A percentile compares a stretch with the other conserved stretches of the same genome.
Evolutionary conservation across 2,113 vertebrate species (phyloP).

Genomic region (Phyllostomus discolor): DNA sequence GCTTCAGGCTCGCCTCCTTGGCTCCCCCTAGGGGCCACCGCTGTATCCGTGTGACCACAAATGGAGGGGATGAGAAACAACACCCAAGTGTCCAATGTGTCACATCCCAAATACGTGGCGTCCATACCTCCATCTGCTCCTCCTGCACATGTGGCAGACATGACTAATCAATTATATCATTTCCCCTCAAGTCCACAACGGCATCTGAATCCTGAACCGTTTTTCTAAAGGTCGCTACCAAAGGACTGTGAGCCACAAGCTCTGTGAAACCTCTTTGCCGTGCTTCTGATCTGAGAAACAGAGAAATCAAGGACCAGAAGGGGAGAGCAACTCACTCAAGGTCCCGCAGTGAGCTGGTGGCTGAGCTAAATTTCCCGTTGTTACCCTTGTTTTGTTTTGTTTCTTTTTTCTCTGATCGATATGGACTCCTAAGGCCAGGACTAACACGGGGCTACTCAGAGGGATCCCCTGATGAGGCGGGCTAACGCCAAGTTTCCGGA

Average conservation of each 20-base stretch:
- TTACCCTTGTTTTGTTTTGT: background rate
- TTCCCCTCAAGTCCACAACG: background rate
- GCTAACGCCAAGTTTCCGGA: background rate
- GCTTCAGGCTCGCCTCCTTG: slow-evolving; percentile 26
- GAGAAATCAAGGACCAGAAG: background rate
- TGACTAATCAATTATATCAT: background rate
- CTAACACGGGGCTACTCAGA: background rate
- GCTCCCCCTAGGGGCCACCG: slow-evolving; percentile 45
- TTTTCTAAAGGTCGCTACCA: background rate
- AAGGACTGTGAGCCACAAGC: background rate
- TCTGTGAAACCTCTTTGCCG: background rate
- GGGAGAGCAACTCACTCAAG: background rate
- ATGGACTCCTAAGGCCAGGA: background rate
- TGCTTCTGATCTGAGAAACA: background rate
- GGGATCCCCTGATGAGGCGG: background rate
- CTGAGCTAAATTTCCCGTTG: background rate
- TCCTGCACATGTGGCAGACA: background rate
- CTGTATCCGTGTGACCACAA: background rate
- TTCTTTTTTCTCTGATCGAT: background rate
- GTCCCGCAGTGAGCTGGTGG: background rate
- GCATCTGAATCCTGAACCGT: background rate
- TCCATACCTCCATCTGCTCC: background rate
- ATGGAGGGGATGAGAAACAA: background rate
- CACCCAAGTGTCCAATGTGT: background rate
- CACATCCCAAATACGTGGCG: background rate